A percentile compares a stretch with the other conserved stretches of the same genome.
Conservation (phyloP, 1,140 invertebrate genomes). For the Drosophila miranda region DNA sequence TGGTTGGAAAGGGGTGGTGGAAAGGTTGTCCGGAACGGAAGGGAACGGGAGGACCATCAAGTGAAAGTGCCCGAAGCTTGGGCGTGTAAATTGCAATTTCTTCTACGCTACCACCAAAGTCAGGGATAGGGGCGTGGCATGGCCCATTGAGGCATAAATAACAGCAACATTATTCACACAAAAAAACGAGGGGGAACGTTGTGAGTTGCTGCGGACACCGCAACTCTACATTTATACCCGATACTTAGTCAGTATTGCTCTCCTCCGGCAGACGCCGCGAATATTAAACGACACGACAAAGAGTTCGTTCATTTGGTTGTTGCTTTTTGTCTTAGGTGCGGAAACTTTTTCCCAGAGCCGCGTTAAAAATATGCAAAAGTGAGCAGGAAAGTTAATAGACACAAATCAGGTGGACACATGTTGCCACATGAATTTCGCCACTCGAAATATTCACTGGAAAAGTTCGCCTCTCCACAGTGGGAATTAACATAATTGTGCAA, state of each 20-base stretch:
- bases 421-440: slow-evolving; percentile 8
- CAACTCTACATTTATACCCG: too few species aligned
- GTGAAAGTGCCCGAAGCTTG: slow-evolving; percentile 78
- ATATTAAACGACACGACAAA: too few species aligned
- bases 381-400: slow-evolving; percentile 54
- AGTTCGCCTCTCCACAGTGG: background rate
- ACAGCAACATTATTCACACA: slow-evolving; percentile 80
- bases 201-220: too few species aligned
- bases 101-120: slow-evolving; percentile 8
- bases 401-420: slow-evolving; percentile 57
- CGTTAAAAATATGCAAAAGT: slow-evolving; percentile 58
- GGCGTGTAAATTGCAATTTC: slow-evolving; percentile 63
- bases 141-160: slow-evolving; percentile 80
- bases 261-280: too few species aligned
- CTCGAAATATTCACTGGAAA: slow-evolving; percentile 3
- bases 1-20: slow-evolving; percentile 6
- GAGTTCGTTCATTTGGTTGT: slow-evolving; percentile 8
- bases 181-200: too few species aligned
- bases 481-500: background rate
- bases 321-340: slow-evolving; percentile 57
- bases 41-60: slow-evolving; percentile 62
- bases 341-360: slow-evolving; percentile 46
- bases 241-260: too few species aligned
- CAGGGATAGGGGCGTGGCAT: slow-evolving; percentile 38
- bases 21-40: slow-evolving; percentile 5